Conservation (phyloP, 2,797 vertebrate species). For the Amphiprion clarkii region DNA sequence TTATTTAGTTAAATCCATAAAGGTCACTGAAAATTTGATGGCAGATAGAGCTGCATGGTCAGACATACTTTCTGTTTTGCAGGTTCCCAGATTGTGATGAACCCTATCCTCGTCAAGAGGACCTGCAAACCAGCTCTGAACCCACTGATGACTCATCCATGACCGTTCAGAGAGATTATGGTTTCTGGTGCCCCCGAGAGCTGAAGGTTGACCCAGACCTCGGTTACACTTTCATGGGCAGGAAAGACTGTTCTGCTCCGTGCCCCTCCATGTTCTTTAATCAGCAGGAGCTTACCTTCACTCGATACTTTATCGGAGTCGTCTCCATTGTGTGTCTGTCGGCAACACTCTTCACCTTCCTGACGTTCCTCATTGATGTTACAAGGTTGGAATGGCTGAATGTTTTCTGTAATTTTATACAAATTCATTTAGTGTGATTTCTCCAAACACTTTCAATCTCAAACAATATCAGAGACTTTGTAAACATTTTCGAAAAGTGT, state of each 20-base stretch:
- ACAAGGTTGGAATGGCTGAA: slow-evolving; percentile 85
- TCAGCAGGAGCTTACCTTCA: slow-evolving; percentile 92
- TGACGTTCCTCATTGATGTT: slow-evolving; percentile 97
- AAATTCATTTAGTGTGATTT: neutral
- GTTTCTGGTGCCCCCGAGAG: slow-evolving; percentile 97
- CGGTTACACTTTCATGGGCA: slow-evolving; percentile 94
- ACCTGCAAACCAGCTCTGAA: slow-evolving; percentile 86
- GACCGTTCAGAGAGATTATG: slow-evolving; percentile 94
- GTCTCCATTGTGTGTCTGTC: slow-evolving; percentile 96
- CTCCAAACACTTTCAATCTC: neutral
- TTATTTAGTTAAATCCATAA: neutral
- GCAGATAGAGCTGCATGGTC: neutral
- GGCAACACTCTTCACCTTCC: slow-evolving; percentile 96
- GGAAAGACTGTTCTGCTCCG: slow-evolving; percentile 94
- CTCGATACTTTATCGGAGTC: slow-evolving; percentile 95
- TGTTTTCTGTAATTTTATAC: neutral
- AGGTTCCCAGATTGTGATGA: slow-evolving; percentile 97
- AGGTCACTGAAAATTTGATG: neutral
- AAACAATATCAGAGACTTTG: neutral
- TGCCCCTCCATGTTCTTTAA: slow-evolving; percentile 98
- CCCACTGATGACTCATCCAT: slow-evolving; percentile 89
- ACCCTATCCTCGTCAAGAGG: slow-evolving; percentile 92
- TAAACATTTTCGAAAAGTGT: neutral
- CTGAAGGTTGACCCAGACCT: slow-evolving; percentile 94
- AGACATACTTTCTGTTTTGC: slow-evolving; percentile 1